phyloP scores from a whole-genome alignment of 2,797 vertebrate species.

The Huso huso region DNA sequence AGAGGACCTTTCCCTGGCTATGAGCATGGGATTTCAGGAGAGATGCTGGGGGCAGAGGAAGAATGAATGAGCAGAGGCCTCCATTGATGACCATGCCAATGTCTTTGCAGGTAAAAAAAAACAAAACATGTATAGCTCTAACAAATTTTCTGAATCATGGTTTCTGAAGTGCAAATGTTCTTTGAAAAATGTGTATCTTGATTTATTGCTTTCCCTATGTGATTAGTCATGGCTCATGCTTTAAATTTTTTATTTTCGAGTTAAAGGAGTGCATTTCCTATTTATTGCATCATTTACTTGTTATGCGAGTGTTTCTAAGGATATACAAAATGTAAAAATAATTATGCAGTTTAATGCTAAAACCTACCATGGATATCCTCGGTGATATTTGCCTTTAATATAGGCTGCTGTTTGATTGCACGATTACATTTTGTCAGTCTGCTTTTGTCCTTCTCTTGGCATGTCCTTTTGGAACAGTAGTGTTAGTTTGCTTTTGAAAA shows the following conservation, averaged over 20 bases:
- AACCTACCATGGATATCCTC: slow-evolving; percentile 2
- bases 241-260: too few relatives aligned
- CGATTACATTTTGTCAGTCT: slow-evolving; percentile 8
- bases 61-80: slow-evolving; percentile 76
- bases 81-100: slow-evolving; percentile 72
- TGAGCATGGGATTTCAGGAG: slow-evolving; percentile 69
- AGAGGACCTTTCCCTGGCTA: slow-evolving; percentile 24
- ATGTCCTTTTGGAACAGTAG: slow-evolving; percentile 24
- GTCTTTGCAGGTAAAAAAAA: slow-evolving; percentile 67
- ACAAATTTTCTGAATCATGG: too few relatives aligned
- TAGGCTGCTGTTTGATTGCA: slow-evolving; percentile 10
- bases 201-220: too few relatives aligned
- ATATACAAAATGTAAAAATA: neutral
- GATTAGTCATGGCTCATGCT: too few relatives aligned
- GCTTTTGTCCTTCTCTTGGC: slow-evolving; percentile 23
- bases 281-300: too few relatives aligned
- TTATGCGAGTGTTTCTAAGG: too few relatives aligned
- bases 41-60: slow-evolving; percentile 61
- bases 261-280: too few relatives aligned
- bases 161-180: too few relatives aligned
- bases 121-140: slow-evolving; percentile 18
- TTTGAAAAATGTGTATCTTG: too few relatives aligned
- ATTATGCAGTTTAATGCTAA: slow-evolving; percentile 6
- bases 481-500: slow-evolving; percentile 32
- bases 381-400: slow-evolving; percentile 23